Evolutionary conservation across 2,888 invertebrate genomes (phyloP), one percentile per base, ranked within the genome.

Genomic region (Odontothrips loti): DNA sequence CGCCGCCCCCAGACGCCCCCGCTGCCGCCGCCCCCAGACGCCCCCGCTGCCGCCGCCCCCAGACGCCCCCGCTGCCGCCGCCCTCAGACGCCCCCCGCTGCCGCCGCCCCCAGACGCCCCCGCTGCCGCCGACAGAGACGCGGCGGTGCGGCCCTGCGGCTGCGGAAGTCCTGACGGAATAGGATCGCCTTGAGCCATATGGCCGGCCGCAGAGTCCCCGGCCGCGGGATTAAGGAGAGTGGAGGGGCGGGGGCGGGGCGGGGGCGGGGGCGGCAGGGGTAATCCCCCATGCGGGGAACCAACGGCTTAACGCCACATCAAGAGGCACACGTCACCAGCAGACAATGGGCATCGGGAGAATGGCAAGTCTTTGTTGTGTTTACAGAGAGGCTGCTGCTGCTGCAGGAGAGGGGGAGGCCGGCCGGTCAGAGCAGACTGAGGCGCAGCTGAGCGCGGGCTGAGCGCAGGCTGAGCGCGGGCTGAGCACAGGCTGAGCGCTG

Each of bases 221-320:
- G 58, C 20, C 15, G 68, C 68, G 23, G 68, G 68, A 75, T 75
- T 27, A 27, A 27, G 68, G 68, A 68, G 27, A 75, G 68, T 9
- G 23, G 27, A 6, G 68, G 68, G 68, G n/a, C 23, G 23, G 63
- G 63, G 63, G 63, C 8, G 68, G 68, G 68, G 23, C 10, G 11
- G 51, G 51, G 17, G 17, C 12, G 51, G 51, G 17, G 8, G 51
- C 12, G 12, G 51, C 15, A 51, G 51, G 58, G 58, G 58, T 58
- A 58, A 58, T 58, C 58, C 58, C 58, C 58, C 58, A 75, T 75
- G 68, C 68, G 23, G 68, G 34, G 68, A 68, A 11, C 68, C 68
- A 75, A 75, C 68, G 68, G 68, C 68, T 75, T 75, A 75, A 12
- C 68, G 68, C 68, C 68, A 75, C 68, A 75, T 75, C 68, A 75